phyloP scores from a whole-genome alignment of 2,888 invertebrate genomes.

The Apodemia hepburni region DNA sequence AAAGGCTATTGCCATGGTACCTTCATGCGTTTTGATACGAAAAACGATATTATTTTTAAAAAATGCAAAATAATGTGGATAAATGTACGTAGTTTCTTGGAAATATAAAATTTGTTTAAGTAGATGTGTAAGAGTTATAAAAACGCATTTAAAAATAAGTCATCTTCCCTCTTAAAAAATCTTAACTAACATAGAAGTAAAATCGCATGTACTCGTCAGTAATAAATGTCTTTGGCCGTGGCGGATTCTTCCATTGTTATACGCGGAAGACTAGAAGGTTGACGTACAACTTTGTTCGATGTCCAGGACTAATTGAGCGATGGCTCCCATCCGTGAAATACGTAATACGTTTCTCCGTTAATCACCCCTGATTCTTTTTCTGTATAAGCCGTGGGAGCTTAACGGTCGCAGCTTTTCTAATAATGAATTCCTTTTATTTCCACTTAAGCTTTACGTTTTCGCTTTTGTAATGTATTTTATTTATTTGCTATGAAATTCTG shows the following conservation, averaged over 20 bases:
- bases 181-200: no score
- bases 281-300: conserved; percentile 6
- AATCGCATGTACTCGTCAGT: neutral
- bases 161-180: no score
- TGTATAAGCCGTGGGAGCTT: conserved; percentile 6
- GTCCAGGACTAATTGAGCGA: conserved; percentile 2
- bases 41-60: no score
- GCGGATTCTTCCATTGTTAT: conserved; percentile 22
- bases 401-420: conserved; percentile 10
- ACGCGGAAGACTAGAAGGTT: conserved; percentile 8
- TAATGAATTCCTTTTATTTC: conserved; percentile 12
- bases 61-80: no score
- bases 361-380: conserved; percentile 9
- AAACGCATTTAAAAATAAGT: no score
- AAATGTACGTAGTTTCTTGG: no score
- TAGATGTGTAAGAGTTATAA: no score
- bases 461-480: neutral
- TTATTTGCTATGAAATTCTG: no score
- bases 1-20: no score
- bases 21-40: no score
- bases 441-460: conserved; percentile 5
- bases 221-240: conserved; percentile 14
- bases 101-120: no score
- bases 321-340: conserved; percentile 4
- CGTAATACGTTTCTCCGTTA: conserved; percentile 9